Base-by-base conservation (phyloP, 2,113 vertebrate genomes). In the Ophiodon elongatus region DNA sequence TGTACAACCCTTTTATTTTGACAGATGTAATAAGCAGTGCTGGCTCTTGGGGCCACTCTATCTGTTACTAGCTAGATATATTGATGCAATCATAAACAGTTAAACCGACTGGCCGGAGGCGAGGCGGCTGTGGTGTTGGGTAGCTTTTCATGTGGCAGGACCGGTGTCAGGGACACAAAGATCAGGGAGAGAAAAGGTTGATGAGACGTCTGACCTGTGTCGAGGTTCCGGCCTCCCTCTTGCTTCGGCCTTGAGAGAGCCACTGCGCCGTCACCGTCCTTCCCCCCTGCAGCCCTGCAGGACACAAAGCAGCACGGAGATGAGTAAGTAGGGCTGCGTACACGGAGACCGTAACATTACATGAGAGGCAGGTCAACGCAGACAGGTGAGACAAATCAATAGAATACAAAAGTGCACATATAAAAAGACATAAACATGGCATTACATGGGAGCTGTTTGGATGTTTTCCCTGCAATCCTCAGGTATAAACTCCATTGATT, bases 191-290 rank as follows among this genome's bases (percentile, higher is more conserved):
- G 50, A 50, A 15, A 71, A 39, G 10, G 21, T 17, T n/a, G 71
- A 79, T 57, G 73, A 82, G 25, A 27, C 9, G 3, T 52, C 93
- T 89, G 70, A 95, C 94, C 94, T 94, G 90, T 45, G 70, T 59
- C 2, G 11, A 23, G 11, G 75, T 68, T 13, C 29, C 81, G 0
- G 82, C 84, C 17, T 90, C 89, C 79, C 91, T 89, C 84, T 76
- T 85, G 78, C 70, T 78, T 45, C 91, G 90, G 10, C 83, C 88
- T 73, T 76, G 68, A 70, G 89, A 91, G 33, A 93, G 64, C 94
- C 94, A 95, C 78, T 69, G 84, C 0, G 84, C 91, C 3, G 82
- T 91, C 84, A 92, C 91, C 0, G 80, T 87, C 76, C 75, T 73
- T 25, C 91, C 88, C 19, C 41, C 33, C 9, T 8, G 77, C 54